Evolutionary conservation across 2,797 vertebrate genomes (phyloP).

Genomic region (Rallus crepitans): DNA sequence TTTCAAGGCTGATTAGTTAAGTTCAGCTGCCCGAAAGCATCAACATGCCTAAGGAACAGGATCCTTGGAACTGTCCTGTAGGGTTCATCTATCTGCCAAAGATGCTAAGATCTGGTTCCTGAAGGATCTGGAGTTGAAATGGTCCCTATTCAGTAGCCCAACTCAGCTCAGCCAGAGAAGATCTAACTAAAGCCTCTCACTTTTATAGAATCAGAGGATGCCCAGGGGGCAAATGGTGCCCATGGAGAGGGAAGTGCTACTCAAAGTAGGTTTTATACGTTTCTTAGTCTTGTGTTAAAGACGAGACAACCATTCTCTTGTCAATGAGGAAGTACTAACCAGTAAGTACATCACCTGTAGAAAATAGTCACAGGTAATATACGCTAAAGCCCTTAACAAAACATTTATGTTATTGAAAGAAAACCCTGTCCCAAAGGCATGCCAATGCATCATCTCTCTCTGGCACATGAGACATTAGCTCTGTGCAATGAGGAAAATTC

Average conservation of each 20-base stretch:
- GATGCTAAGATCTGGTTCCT: neutral
- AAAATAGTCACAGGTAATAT: neutral
- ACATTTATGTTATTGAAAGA: neutral
- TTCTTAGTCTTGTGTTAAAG: neutral
- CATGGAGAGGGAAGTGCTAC: neutral
- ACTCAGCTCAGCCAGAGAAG: neutral
- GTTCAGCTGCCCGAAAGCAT: accelerated
- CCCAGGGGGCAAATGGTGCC: neutral
- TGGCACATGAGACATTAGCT: neutral
- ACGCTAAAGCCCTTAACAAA: neutral
- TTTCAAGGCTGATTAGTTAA: neutral
- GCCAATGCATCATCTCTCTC: neutral
- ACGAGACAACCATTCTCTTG: neutral
- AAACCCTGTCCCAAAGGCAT: neutral
- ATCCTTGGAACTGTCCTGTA: neutral
- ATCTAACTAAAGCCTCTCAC: neutral
- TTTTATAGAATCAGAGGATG: neutral
- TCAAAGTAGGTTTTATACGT: neutral
- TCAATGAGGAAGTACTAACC: neutral
- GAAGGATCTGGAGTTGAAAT: neutral
- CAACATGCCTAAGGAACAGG: accelerated
- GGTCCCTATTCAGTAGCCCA: neutral
- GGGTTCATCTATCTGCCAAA: neutral
- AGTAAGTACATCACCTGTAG: neutral
- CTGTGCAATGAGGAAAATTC: neutral